Conservation (phyloP, 2,888 invertebrate genomes). For the Drosophila demipolita region DNA sequence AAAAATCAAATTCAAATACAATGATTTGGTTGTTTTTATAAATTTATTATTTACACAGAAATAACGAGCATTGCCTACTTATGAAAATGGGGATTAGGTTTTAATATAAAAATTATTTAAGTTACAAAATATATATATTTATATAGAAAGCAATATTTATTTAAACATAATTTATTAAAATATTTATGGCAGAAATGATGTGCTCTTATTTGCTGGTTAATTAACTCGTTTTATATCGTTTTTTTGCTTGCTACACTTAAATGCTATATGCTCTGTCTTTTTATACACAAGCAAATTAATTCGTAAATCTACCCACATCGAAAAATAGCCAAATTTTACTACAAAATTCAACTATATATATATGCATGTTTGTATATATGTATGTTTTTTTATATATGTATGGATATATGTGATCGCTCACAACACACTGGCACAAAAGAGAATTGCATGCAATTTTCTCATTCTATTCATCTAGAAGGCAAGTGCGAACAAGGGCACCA, state of each 20-base stretch:
- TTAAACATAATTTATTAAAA: constrained; percentile 52
- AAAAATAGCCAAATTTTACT: constrained; percentile 26
- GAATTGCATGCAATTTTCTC: neutral
- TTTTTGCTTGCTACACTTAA: constrained; percentile 45
- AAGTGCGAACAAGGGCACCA: constrained; percentile 87
- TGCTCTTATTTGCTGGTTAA: constrained; percentile 19
- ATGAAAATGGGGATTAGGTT: constrained; percentile 11
- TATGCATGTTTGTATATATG: constrained; percentile 11
- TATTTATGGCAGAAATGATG: constrained; percentile 67
- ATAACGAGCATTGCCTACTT: constrained; percentile 3
- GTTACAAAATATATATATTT: constrained; percentile 32
- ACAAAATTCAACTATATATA: constrained; percentile 18
- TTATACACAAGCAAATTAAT: constrained; percentile 43
- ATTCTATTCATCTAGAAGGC: constrained; percentile 76
- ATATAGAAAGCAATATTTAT: constrained; percentile 47
- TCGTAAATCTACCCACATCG: constrained; percentile 30
- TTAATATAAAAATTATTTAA: constrained; percentile 23
- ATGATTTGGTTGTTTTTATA: neutral
- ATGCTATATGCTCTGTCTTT: constrained; percentile 65
- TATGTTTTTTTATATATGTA: neutral
- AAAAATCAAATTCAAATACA: constrained; percentile 4
- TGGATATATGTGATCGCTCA: constrained; percentile 17
- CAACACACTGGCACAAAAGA: constrained; percentile 15
- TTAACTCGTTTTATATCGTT: neutral
- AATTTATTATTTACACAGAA: constrained; percentile 6